Conservation (phyloP, 2,888 invertebrate genomes). For the Coelinius sp. region DNA sequence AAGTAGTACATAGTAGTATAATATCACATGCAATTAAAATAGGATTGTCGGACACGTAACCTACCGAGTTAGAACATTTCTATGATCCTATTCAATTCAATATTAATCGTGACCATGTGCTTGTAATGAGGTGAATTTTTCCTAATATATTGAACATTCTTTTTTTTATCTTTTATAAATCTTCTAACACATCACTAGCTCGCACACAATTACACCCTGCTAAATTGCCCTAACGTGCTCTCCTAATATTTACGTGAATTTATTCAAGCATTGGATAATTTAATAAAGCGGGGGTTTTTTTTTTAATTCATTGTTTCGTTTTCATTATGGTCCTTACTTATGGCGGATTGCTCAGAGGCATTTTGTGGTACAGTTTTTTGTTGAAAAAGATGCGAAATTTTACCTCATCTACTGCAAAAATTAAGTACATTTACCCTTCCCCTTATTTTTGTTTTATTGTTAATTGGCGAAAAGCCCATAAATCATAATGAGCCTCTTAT, state of each 20-base stretch:
- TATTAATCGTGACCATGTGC: conserved; percentile 48
- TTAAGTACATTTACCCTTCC: background rate
- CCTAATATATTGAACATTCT: background rate
- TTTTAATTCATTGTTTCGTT: conserved; percentile 24
- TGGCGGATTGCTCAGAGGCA: conserved; percentile 24
- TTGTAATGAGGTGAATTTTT: conserved; percentile 37
- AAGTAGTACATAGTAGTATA: conserved; percentile 51
- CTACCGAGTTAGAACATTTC: conserved; percentile 32
- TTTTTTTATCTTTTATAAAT: conserved; percentile 20
- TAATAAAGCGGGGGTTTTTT: conserved; percentile 16
- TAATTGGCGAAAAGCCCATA: background rate
- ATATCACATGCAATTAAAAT: conserved; percentile 68
- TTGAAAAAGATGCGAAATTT: background rate
- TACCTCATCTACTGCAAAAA: background rate
- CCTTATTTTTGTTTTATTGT: background rate
- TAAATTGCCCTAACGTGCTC: background rate
- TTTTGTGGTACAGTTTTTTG: conserved; percentile 7
- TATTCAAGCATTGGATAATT: conserved; percentile 15
- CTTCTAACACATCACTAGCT: background rate
- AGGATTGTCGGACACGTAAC: conserved; percentile 68
- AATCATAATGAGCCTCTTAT: background rate
- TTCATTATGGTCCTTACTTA: conserved; percentile 20
- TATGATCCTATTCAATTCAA: conserved; percentile 48
- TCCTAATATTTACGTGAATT: background rate
- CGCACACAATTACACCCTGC: background rate